Conservation (phyloP, 2,888 invertebrate genomes). For the Cheilosia pagana region DNA sequence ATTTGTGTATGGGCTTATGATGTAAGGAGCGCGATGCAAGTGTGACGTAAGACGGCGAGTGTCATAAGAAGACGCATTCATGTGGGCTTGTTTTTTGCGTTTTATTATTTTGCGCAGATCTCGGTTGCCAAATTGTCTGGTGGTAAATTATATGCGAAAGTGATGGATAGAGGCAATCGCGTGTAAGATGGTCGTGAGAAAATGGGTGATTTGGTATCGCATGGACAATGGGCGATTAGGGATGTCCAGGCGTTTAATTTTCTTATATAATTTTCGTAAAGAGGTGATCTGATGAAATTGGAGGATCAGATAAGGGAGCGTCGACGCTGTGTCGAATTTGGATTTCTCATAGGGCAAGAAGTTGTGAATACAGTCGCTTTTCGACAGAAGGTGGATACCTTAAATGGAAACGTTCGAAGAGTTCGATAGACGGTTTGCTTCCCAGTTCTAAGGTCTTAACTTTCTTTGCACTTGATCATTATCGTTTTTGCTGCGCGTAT, state of each 20-base stretch:
- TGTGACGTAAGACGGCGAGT: slow-evolving; percentile 57
- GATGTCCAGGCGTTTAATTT: neutral
- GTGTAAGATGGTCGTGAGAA: slow-evolving; percentile 9
- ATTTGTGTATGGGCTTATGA: slow-evolving; percentile 40
- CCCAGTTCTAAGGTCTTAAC: too few species aligned
- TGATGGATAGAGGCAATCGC: slow-evolving; percentile 11
- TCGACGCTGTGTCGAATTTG: too few species aligned
- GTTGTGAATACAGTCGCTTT: too few species aligned
- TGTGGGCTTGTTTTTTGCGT: slow-evolving; percentile 20
- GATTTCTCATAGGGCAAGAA: too few species aligned
- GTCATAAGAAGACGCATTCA: slow-evolving; percentile 35
- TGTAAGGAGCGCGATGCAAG: slow-evolving; percentile 48
- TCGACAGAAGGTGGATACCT: too few species aligned
- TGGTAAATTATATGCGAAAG: slow-evolving; percentile 11
- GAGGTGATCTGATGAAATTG: neutral
- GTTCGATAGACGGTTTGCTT: too few species aligned
- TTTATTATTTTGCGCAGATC: slow-evolving; percentile 3
- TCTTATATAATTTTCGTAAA: neutral
- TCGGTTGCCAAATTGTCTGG: slow-evolving; percentile 56
- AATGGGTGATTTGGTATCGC: neutral
- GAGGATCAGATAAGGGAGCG: too few species aligned
- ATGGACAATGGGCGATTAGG: neutral
- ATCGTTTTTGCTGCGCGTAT: too few species aligned
- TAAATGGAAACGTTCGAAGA: too few species aligned
- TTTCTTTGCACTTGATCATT: too few species aligned